phyloP scores from a whole-genome alignment of 2,888 invertebrate genomes.

The Onthophagus sagittarius region DNA sequence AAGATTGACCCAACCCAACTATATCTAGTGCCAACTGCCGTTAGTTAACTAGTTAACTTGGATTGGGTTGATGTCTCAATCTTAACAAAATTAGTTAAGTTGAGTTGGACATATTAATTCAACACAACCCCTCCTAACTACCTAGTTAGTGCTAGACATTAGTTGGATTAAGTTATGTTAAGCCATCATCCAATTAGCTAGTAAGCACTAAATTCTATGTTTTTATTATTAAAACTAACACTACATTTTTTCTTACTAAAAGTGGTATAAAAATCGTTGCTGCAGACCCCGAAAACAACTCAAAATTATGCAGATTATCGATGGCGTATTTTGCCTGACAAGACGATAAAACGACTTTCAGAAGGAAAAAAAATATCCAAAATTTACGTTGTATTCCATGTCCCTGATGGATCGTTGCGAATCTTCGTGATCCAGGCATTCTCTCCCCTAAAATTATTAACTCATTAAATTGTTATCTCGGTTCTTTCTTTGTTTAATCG shows the following conservation, averaged over 20 bases:
- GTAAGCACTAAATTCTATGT: too few species aligned
- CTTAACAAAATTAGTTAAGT: too few species aligned
- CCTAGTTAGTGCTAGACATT: too few species aligned
- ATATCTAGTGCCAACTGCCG: too few species aligned
- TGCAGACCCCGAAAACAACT: conserved; percentile 15
- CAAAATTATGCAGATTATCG: conserved; percentile 9
- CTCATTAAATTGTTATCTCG: neutral
- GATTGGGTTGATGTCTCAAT: too few species aligned
- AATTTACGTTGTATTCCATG: conserved; percentile 6
- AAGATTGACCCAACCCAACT: too few species aligned
- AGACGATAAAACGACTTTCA: conserved; percentile 13
- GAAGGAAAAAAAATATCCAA: conserved; percentile 10
- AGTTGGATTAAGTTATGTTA: too few species aligned
- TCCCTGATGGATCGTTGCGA: neutral
- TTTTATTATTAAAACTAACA: too few species aligned
- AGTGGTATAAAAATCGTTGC: conserved; percentile 17
- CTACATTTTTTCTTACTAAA: conserved; percentile 15
- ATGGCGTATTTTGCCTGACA: conserved; percentile 16
- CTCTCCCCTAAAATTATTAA: conserved; percentile 14
- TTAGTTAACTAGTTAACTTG: too few species aligned
- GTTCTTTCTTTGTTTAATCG: neutral
- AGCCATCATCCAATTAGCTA: too few species aligned
- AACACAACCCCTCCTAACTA: too few species aligned
- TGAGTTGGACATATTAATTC: too few species aligned
- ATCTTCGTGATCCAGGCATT: conserved; percentile 11